Conservation (phyloP, 2,888 invertebrate genomes). For the Lobophora halterata region DNA sequence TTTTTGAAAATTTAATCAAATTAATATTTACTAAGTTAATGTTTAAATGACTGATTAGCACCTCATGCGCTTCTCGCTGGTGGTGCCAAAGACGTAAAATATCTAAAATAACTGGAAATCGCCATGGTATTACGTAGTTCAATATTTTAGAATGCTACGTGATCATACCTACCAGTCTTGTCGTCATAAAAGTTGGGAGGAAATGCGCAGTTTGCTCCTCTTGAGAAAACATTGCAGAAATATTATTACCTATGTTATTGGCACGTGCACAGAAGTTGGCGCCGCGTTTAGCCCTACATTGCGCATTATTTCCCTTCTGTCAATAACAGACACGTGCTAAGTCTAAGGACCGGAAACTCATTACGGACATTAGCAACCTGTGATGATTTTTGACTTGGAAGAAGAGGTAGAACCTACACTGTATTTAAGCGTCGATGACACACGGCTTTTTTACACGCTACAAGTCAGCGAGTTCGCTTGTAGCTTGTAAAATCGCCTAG, state of each 20-base stretch:
- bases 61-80: slow-evolving; percentile 29
- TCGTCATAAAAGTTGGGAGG: slow-evolving; percentile 49
- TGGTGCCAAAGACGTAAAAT: slow-evolving; percentile 68
- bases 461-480: no score
- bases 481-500: no score
- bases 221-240: slow-evolving; percentile 38
- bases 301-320: slow-evolving; percentile 44
- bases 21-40: no score
- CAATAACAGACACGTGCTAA: slow-evolving; percentile 56
- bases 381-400: no score
- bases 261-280: slow-evolving; percentile 58
- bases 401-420: no score
- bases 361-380: background rate
- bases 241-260: slow-evolving; percentile 50
- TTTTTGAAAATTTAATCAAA: background rate
- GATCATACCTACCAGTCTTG: slow-evolving; percentile 35
- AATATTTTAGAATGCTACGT: slow-evolving; percentile 47
- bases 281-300: slow-evolving; percentile 40
- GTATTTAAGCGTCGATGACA: no score
- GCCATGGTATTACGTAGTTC: slow-evolving; percentile 55
- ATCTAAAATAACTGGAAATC: slow-evolving; percentile 64
- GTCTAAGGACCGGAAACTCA: slow-evolving; percentile 2
- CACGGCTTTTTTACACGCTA: no score
- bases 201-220: slow-evolving; percentile 65
- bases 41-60: no score